Base-by-base conservation (phyloP, 2,797 vertebrate species). In the Sebastes hubbsi region DNA sequence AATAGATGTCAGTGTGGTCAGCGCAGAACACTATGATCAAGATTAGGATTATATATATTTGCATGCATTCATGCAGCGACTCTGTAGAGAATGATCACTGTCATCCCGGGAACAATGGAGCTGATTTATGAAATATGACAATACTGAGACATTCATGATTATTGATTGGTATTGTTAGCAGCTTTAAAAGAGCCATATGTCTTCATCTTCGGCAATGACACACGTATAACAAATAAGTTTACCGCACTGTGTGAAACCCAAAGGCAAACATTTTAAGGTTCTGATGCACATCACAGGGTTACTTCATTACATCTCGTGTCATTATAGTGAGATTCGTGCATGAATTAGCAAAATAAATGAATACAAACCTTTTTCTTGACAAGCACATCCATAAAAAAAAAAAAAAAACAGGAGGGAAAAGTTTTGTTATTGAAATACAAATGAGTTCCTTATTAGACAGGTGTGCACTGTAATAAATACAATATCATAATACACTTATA, bases 101-200 rank as follows among this genome's bases (percentile, higher is more conserved):
- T 94, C 95, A 94, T 92, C 91, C 81, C 59, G 60, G 87, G 92
- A 52, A 95, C 95, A 95, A 95, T 93, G 89, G 88, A 88, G 89
- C 87, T 96, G 95, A 96, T 96, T 94, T 96, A 96, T 96, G 94
- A 95, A 96, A 95, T 95, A 94, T 95, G 95, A 96, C 94, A 92
- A 93, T 93, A 91, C 88, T 77, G 88, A 91, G 94, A 95, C 94
- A 90, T 93, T 96, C 94, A 95, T 95, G 94, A 94, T 96, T 96
- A 96, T 96, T 96, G 96, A 96, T 96, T 95, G 96, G 94, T 94
- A 95, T 96, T 96, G 95, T 96, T 96, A 96, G 95, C 92, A 85
- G 94, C 93, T 92, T 95, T 96, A 95, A 96, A 96, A 95, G 92
- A 94, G 91, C 93, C 88, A 95, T 96, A 95, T 89, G 93, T 96